phyloP scores from a whole-genome alignment of 35 echinoderm and acorn worm genomes.

The Nesometra sesokonis region DNA sequence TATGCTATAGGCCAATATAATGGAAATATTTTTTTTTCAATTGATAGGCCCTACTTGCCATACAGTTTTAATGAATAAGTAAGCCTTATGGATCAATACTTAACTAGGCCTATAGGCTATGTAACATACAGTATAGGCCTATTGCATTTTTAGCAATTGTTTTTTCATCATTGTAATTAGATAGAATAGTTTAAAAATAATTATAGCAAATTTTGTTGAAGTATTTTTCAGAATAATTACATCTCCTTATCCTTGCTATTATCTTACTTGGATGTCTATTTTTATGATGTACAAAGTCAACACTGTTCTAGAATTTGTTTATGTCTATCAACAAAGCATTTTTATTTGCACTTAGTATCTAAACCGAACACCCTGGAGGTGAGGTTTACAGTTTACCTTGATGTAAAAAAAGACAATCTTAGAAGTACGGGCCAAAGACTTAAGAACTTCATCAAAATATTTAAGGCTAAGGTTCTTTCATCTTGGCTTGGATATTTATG shows the following conservation, averaged over 20 bases:
- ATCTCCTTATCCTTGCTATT: not conserved
- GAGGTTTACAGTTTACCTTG: not conserved
- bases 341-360: not conserved
- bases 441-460: not conserved
- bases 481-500: not conserved
- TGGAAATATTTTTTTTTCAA: too few species aligned
- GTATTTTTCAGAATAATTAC: too few species aligned
- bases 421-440: not conserved
- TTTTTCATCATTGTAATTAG: too few species aligned
- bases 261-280: not conserved
- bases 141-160: too few species aligned
- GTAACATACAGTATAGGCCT: too few species aligned
- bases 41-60: too few species aligned
- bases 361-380: not conserved
- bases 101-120: too few species aligned
- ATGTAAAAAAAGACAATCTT: not conserved
- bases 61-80: too few species aligned
- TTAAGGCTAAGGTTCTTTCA: not conserved
- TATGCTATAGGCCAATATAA: too few species aligned
- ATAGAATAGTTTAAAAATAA: too few species aligned
- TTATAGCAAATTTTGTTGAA: too few species aligned
- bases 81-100: too few species aligned
- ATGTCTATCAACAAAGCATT: not conserved
- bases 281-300: not conserved
- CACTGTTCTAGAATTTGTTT: not conserved